Evolutionary conservation across 2,888 invertebrate species (phyloP), one percentile per base, ranked within the genome.

Genomic region (Euphydryas editha): DNA sequence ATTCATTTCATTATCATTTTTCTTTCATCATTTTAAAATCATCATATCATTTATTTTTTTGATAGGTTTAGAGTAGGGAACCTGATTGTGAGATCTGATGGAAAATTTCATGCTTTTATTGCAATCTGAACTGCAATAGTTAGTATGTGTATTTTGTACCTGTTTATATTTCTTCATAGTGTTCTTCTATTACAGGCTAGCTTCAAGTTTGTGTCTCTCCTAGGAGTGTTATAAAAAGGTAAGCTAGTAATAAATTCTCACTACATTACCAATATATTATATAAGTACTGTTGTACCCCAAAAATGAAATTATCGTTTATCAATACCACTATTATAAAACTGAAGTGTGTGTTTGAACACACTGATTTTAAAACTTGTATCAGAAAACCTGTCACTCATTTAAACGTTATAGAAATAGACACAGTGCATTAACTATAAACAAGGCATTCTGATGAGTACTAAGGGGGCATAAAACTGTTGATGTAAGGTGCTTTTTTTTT

Each of bases 81-180:
- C 71, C 82, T 79, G 70, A 77, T 85, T 87, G 86, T 85, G 88
- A 81, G 85, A 81, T 80, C 78, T 86, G 91, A 91, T 89, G 90
- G 75, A 86, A 76, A 78, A 70, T 65, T 68, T 73, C 20, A 67
- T 76, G 74, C 74, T 74, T 72, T 68, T 21, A 24, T 47, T 81
- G 86, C 86, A 75, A 68, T 76, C 90, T 90, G 90, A 90, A 71
- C 17, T 15, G n/a, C 56, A 1, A 7, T 24, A 39, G 13, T 46
- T 21, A 39, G 3, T 20, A 44, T 4, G 49, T 56, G 56, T 1
- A 36, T 11, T 44, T 56, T 46, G 42, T 51, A 0, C n/a, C 36
- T 44, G 18, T 18, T 57, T 62, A 44, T 49, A 54, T 46, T 56
- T 68, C 21, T 58, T n/a, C 10, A 60, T 56, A 56, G 18, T 47